Conservation (phyloP, 2,113 vertebrate species). For the Pseudonaja textilis region DNA sequence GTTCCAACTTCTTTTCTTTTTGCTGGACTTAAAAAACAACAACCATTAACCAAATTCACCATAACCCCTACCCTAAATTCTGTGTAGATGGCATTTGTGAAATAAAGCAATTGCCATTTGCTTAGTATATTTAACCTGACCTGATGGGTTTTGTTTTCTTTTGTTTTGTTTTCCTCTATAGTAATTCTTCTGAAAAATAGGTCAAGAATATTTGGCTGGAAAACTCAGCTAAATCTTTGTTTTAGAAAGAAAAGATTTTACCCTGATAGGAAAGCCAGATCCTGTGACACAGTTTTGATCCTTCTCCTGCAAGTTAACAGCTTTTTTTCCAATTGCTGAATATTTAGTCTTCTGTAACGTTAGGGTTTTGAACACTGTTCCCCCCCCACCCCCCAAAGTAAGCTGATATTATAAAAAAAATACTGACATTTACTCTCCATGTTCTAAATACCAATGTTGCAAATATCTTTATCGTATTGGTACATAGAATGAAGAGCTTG, state of each 20-base stretch:
- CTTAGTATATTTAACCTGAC: not conserved
- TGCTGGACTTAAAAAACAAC: not conserved
- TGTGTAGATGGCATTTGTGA: not conserved
- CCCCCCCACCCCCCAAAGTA: not conserved
- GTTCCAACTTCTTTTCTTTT: not conserved
- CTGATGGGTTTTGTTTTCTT: not conserved
- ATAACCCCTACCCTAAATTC: not conserved
- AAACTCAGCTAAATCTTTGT: not conserved
- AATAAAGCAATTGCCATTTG: not conserved
- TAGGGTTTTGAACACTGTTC: not conserved
- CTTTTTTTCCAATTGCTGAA: not conserved
- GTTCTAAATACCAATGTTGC: not conserved
- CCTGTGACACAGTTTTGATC: not conserved
- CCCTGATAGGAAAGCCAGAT: constrained; percentile 11
- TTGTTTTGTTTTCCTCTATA: not conserved
- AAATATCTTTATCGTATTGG: not conserved
- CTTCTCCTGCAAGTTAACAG: constrained; percentile 19
- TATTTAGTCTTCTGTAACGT: not conserved
- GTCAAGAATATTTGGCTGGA: not conserved
- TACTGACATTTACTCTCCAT: constrained; percentile 1
- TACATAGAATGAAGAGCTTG: not conserved
- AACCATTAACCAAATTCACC: no score
- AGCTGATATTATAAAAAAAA: not conserved
- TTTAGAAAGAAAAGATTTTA: not conserved
- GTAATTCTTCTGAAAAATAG: constrained; percentile 2